These are phyloP conservation scores for Rhinolophus ferrumequinum DNA, from an alignment of 2,113 vertebrate species.

Conservation along the genomic window DNA sequence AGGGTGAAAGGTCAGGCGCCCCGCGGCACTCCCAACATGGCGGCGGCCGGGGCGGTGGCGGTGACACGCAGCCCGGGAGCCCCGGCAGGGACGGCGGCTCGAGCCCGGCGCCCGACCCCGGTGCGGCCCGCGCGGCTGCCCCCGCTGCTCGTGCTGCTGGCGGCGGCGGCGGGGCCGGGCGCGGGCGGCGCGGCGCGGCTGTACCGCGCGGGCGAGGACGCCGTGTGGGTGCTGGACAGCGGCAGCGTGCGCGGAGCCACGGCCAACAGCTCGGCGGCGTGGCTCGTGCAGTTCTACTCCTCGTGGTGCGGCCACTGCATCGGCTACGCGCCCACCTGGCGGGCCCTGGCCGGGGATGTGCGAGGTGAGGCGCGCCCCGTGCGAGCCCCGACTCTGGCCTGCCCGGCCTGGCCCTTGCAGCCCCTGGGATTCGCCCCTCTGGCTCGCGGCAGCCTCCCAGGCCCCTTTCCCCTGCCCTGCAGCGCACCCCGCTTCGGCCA, in stretches of 20 bases:
- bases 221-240: slow-evolving; percentile 90
- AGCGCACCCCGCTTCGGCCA: background rate
- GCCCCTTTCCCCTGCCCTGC: background rate
- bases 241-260: slow-evolving; percentile 85
- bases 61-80: background rate
- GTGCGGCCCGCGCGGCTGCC: slow-evolving; percentile 35
- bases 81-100: background rate
- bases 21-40: slow-evolving; percentile 71
- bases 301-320: slow-evolving; percentile 97
- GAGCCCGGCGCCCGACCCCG: background rate
- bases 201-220: slow-evolving; percentile 87
- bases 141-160: slow-evolving; percentile 62
- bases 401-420: background rate
- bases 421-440: background rate
- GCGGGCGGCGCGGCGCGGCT: slow-evolving; percentile 85
- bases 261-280: slow-evolving; percentile 91
- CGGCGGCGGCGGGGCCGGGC: slow-evolving; percentile 49
- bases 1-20: slow-evolving; percentile 70
- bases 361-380: slow-evolving; percentile 86
- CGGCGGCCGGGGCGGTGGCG: slow-evolving; percentile 52
- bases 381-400: background rate
- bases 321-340: slow-evolving; percentile 95
- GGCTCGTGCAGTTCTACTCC: slow-evolving; percentile 97
- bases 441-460: background rate
- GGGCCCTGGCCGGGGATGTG: slow-evolving; percentile 92